Conservation (phyloP, 2,888 invertebrate species). For the Lasioglossum malachurum region DNA sequence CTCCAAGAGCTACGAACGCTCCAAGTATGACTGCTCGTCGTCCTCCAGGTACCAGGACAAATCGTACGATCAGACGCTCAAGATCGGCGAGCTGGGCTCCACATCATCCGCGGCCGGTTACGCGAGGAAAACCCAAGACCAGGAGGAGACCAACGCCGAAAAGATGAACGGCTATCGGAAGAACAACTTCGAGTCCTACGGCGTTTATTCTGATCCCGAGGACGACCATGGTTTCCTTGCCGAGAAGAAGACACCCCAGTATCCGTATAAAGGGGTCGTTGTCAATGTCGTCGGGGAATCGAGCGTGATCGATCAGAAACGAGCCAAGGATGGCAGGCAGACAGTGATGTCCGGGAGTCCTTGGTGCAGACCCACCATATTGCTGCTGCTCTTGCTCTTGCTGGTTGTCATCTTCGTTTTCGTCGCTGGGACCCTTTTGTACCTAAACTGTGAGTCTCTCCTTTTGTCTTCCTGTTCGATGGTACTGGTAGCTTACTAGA, state of each 20-base stretch:
- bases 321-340: constrained; percentile 78
- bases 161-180: constrained; percentile 83
- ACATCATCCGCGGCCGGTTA: constrained; percentile 72
- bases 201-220: constrained; percentile 83
- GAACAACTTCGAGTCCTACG: constrained; percentile 84
- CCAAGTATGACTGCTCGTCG: constrained; percentile 78
- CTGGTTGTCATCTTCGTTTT: constrained; percentile 87
- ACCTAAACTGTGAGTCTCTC: constrained; percentile 87
- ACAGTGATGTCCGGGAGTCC: constrained; percentile 85
- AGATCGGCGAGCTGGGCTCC: constrained; percentile 79
- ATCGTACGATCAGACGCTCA: constrained; percentile 82
- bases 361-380: constrained; percentile 87
- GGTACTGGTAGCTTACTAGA: not conserved
- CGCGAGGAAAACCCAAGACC: constrained; percentile 75
- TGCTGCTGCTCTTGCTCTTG: constrained; percentile 86
- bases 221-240: constrained; percentile 83
- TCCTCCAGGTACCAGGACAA: constrained; percentile 79
- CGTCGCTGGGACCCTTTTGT: constrained; percentile 87
- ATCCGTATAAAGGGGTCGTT: constrained; percentile 83
- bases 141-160: constrained; percentile 73
- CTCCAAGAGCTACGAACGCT: constrained; percentile 82
- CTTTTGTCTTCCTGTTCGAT: not conserved
- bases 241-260: constrained; percentile 81
- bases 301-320: constrained; percentile 82
- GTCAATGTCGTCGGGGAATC: constrained; percentile 83